These are phyloP conservation scores for Pipistrellus pygmaeus DNA, from an alignment of 2,797 vertebrate genomes.

Conservation along the genomic window DNA sequence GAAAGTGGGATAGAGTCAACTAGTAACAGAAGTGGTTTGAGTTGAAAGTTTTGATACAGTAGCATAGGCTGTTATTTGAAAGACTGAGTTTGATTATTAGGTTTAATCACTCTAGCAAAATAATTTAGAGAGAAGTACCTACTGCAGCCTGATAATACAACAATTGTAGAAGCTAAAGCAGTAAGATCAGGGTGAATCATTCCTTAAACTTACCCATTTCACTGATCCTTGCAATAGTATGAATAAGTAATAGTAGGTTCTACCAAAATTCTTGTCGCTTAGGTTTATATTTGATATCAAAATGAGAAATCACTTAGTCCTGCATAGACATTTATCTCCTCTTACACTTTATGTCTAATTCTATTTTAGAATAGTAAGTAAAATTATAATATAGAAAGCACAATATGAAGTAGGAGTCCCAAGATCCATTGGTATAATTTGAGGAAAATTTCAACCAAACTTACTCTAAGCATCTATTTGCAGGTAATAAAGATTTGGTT, in stretches of 20 bases:
- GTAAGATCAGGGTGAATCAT: neutral
- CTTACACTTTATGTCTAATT: neutral
- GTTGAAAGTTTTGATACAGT: neutral
- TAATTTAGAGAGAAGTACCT: neutral
- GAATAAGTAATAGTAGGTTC: neutral
- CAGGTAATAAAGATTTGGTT: neutral
- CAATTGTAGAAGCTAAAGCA: neutral
- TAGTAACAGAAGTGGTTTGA: neutral
- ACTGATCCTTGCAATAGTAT: neutral
- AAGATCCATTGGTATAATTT: neutral
- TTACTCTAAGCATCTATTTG: neutral
- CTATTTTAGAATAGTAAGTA: neutral
- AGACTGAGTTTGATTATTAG: neutral
- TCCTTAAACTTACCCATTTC: neutral
- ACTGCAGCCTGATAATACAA: neutral
- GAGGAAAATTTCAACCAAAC: neutral
- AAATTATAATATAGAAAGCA: neutral
- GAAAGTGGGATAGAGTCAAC: neutral
- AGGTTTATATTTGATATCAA: neutral
- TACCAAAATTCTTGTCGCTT: neutral
- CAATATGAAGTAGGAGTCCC: neutral
- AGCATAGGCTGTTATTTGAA: neutral
- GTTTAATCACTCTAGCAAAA: neutral
- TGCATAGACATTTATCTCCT: neutral
- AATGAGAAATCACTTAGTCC: neutral